phyloP scores from a whole-genome alignment of 1,140 invertebrate genomes.

The Euura saliciscinereae region DNA sequence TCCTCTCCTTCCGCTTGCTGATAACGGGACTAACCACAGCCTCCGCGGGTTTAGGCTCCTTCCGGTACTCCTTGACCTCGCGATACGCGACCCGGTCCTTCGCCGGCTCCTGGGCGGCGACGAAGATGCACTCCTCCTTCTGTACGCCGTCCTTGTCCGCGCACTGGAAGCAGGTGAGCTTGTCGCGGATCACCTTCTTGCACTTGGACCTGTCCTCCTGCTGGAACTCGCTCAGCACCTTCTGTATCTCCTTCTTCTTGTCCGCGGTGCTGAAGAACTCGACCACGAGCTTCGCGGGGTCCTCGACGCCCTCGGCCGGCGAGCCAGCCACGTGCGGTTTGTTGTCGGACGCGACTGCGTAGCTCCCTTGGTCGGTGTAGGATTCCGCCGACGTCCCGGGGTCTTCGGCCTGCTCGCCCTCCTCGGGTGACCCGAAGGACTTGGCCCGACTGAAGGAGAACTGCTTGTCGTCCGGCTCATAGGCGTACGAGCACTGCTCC shows the following conservation, averaged over 20 bases:
- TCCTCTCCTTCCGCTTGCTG: background rate
- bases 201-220: slow-evolving; percentile 73
- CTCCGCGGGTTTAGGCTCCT: background rate
- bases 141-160: slow-evolving; percentile 68
- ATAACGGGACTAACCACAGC: background rate
- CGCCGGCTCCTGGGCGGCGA: slow-evolving; percentile 57
- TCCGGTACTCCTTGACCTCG: slow-evolving; percentile 21
- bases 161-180: slow-evolving; percentile 78
- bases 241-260: slow-evolving; percentile 67
- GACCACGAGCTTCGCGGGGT: background rate
- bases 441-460: slow-evolving; percentile 64
- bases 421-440: slow-evolving; percentile 40
- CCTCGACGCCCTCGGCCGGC: too few species aligned
- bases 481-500: slow-evolving; percentile 74
- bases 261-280: background rate
- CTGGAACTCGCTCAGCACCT: slow-evolving; percentile 71
- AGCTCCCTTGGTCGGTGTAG: background rate
- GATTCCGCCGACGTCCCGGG: background rate
- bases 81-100: slow-evolving; percentile 14
- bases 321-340: background rate
- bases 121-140: slow-evolving; percentile 78
- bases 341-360: background rate
- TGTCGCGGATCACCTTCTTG: slow-evolving; percentile 71
- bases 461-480: slow-evolving; percentile 70
- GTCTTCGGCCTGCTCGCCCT: background rate